phyloP scores from a whole-genome alignment of 2,113 vertebrate genomes.

The Danionella cerebrum region DNA sequence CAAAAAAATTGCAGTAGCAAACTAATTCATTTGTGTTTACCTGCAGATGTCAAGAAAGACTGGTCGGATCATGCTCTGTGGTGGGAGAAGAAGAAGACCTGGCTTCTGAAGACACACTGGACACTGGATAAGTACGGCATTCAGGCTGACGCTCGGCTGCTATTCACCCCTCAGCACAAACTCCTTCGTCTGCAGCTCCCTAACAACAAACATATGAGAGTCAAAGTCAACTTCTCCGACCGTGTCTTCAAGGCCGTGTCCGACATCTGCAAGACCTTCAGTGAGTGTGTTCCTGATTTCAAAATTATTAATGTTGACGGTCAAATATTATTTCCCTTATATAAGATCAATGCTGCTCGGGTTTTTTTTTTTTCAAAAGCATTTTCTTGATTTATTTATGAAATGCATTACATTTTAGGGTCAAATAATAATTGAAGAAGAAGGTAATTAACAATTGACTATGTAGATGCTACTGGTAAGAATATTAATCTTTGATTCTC shows the following conservation, averaged over 20 bases:
- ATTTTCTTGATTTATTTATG: no score
- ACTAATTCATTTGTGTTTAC: no score
- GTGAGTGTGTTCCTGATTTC: conserved; percentile 79
- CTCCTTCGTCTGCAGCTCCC: conserved; percentile 92
- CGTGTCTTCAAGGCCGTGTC: conserved; percentile 97
- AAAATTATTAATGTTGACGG: no score
- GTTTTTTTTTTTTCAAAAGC: no score
- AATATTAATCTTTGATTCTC: no score
- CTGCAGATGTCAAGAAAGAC: conserved; percentile 92
- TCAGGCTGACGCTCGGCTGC: conserved; percentile 89
- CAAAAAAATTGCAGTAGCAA: no score
- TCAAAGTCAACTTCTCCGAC: conserved; percentile 98
- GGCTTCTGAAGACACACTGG: conserved; percentile 98
- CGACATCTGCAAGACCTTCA: conserved; percentile 99
- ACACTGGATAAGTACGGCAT: conserved; percentile 97
- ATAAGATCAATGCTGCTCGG: no score
- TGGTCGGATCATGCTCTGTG: conserved; percentile 97
- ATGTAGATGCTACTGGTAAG: no score
- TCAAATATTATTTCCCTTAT: no score
- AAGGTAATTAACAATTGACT: no score
- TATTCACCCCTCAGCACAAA: conserved; percentile 97
- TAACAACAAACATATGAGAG: conserved; percentile 98
- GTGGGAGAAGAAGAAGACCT: conserved; percentile 99
- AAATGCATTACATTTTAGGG: no score
- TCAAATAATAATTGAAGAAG: no score